Evolutionary conservation across 2,888 invertebrate genomes (phyloP).

Genomic region (Vanessa cardui): DNA sequence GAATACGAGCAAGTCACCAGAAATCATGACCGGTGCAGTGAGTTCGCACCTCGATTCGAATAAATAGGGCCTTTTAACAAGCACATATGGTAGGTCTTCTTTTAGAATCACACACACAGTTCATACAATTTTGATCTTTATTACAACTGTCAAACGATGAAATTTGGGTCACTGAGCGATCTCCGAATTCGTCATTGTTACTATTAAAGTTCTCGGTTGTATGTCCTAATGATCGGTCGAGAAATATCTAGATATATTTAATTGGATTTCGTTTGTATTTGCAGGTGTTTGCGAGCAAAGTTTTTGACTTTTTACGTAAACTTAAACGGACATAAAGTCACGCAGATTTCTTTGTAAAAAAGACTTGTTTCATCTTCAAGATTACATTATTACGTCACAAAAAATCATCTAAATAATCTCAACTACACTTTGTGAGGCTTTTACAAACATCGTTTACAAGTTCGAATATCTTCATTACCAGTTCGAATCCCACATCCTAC

Average conservation of each 20-base stretch:
- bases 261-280: slow-evolving; percentile 54
- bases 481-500: too few species aligned
- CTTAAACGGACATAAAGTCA: slow-evolving; percentile 19
- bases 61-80: slow-evolving; percentile 45
- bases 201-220: slow-evolving; percentile 46
- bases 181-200: slow-evolving; percentile 34
- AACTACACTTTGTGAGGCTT: too few species aligned
- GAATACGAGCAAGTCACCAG: slow-evolving; percentile 39
- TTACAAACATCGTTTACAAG: too few species aligned
- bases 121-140: slow-evolving; percentile 29
- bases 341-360: background rate
- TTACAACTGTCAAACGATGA: slow-evolving; percentile 14
- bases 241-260: slow-evolving; percentile 80
- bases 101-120: slow-evolving; percentile 10
- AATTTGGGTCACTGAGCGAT: slow-evolving; percentile 18
- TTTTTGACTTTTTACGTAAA: slow-evolving; percentile 63
- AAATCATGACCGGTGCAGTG: slow-evolving; percentile 43
- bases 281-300: slow-evolving; percentile 71
- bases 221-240: slow-evolving; percentile 68
- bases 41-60: slow-evolving; percentile 43
- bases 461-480: too few species aligned
- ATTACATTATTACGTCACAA: too few species aligned
- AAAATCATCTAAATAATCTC: too few species aligned
- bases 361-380: background rate
- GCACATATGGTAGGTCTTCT: slow-evolving; percentile 37